phyloP scores from a whole-genome alignment of 2,888 invertebrate genomes.

The Ametastegia equiseti region DNA sequence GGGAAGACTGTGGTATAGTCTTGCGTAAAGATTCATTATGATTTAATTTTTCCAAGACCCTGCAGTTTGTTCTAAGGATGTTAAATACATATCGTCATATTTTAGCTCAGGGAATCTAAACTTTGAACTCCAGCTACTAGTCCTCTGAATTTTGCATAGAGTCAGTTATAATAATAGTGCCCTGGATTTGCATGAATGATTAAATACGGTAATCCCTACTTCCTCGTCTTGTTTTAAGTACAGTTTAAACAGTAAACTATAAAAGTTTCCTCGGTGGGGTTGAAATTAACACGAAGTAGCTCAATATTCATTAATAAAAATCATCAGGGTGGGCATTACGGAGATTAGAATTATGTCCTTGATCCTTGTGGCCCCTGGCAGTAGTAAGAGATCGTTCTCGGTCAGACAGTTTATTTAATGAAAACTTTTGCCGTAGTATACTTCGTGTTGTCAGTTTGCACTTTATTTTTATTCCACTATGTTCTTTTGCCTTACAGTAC shows the following conservation, averaged over 20 bases:
- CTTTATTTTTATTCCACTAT: constrained; percentile 74
- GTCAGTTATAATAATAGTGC: background rate
- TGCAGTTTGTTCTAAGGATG: too few relatives aligned
- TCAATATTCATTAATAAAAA: background rate
- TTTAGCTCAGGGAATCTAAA: too few relatives aligned
- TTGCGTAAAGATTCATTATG: too few relatives aligned
- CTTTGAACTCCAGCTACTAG: too few relatives aligned
- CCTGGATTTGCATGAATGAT: constrained; percentile 13
- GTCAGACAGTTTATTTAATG: background rate
- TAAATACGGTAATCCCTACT: background rate
- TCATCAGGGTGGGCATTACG: too few relatives aligned
- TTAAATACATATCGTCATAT: too few relatives aligned
- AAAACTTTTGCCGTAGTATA: background rate
- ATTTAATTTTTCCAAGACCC: too few relatives aligned
- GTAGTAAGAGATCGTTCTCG: background rate
- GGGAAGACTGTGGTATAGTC: too few relatives aligned
- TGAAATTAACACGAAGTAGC: background rate
- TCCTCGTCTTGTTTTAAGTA: background rate
- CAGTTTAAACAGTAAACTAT: background rate
- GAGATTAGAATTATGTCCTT: too few relatives aligned
- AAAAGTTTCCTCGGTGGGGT: background rate
- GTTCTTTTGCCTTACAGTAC: constrained; percentile 81
- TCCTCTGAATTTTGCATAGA: too few relatives aligned
- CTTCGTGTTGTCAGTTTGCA: constrained; percentile 40
- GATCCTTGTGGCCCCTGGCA: background rate